These are phyloP conservation scores for Phylloscopus trochiloides DNA, from an alignment of 2,113 vertebrate genomes.

Conservation along the genomic window DNA sequence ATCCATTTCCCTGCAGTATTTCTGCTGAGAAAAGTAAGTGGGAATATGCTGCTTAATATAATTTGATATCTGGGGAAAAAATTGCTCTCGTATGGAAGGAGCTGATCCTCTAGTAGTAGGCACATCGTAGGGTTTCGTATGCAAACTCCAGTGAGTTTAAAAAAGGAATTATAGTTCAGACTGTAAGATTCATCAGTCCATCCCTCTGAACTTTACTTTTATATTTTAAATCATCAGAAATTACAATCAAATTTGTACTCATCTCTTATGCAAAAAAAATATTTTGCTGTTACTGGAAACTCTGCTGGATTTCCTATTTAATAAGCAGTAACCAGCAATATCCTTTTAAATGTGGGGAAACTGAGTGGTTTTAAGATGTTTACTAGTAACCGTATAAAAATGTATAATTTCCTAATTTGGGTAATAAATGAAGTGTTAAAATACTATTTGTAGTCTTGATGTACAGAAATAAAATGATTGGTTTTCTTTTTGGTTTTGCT, in stretches of 20 bases:
- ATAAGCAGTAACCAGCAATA: slow-evolving; percentile 75
- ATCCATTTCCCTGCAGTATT: slow-evolving; percentile 5
- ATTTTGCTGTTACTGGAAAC: slow-evolving; percentile 54
- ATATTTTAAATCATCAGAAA: slow-evolving; percentile 14
- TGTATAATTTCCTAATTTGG: slow-evolving; percentile 80
- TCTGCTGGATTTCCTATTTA: slow-evolving; percentile 45
- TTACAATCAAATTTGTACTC: slow-evolving; percentile 33
- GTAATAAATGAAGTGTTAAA: slow-evolving; percentile 79
- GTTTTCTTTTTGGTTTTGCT: slow-evolving; percentile 71
- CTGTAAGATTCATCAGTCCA: background rate
- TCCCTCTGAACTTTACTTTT: slow-evolving; percentile 27
- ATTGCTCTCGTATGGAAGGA: background rate
- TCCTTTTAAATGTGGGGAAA: slow-evolving; percentile 61
- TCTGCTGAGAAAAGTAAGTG: slow-evolving; percentile 18
- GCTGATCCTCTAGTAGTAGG: background rate
- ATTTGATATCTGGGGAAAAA: background rate
- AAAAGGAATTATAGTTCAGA: background rate
- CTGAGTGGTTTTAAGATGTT: slow-evolving; percentile 72
- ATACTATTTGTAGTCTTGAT: slow-evolving; percentile 78
- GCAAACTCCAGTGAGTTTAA: background rate
- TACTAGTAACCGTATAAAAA: slow-evolving; percentile 75
- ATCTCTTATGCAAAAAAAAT: slow-evolving; percentile 55
- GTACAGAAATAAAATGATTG: slow-evolving; percentile 75
- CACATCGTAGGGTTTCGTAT: background rate
- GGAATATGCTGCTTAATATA: slow-evolving; percentile 1